Evolutionary conservation across 2,113 vertebrate species (phyloP), one percentile per base, ranked within the genome.

Genomic region (Dascyllus trimaculatus): DNA sequence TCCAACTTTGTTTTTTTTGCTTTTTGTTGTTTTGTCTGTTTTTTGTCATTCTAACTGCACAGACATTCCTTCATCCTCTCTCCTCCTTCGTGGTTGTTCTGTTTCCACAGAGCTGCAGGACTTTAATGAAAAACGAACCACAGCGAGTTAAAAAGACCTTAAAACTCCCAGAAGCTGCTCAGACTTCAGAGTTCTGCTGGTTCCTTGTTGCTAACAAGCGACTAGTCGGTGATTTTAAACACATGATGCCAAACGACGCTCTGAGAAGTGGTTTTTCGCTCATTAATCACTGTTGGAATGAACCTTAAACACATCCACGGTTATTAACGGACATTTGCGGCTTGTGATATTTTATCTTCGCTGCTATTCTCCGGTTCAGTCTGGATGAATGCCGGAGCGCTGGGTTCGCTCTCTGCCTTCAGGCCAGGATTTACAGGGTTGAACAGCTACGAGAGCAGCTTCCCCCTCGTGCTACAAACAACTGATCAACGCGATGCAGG

Each of bases 371-470:
- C n/a, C 53, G 81, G 76, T 85, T 81, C 46, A 66, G 52, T 78
- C 72, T 79, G 78, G 71, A 80, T 32, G 51, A 72, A 80, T 11
- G 83, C 71, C 77, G 49, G 56, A 68, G 38, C 53, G 59, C 82
- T 84, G 75, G 40, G 53, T 83, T 81, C 78, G 58, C n/a, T 29
- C 72, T 63, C 46, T 65, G 81, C 79, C 71, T 84, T 5, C 3
- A 69, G 75, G 82, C 76, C 61, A 63, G 56, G 43, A 81, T 75
- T 79, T 79, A 73, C 24, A 22, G 51, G 59, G 56, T 56, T 71
- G 57, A 72, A 53, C 62, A 51, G 60, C 45, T 35, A 64, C 68
- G 48, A 43, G 53, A 61, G 53, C 84, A 26, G 51, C 49, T 32
- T 29, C 64, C 75, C 54, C 38, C 65, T 3, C 11, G 43, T 51